Base-by-base conservation (phyloP, 2,888 invertebrate species). In the Eupithecia tripunctaria region DNA sequence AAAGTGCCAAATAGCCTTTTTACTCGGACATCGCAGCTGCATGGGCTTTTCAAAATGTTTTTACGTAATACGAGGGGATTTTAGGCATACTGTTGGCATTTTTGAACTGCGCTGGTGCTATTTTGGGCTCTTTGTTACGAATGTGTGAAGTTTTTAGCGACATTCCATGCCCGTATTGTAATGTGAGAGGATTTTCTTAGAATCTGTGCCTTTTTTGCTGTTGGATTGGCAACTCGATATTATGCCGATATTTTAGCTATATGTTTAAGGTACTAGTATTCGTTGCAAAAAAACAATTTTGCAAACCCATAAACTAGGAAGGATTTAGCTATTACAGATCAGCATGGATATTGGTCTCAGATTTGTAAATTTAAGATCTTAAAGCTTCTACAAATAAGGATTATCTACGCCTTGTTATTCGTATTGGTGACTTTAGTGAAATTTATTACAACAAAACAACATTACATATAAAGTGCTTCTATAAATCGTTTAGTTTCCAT, bases 1-100 rank as follows among this genome's bases (percentile, higher is more conserved):
- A 82, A 82, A 82, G 80, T 83, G 82, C 83, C 82, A 83, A 86
- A 85, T 85, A 83, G 82, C 82, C 81, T 76, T 74, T 75, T 75
- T 78, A 69, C 77, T 71, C 78, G 74, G 71, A 75, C 73, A 65
- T 65, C 43, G 67, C 41, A 56, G 71, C 68, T 68, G 12, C 38
- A 18, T 64, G 18, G 25, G 59, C 63, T 64, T 73, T 68, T 38
- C 62, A 67, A 59, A 68, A 67, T 56, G 43, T 70, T 66, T 67
- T 67, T 36, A 67, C 59, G n/a, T 67, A 68, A 74, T 71, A 14
- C 38, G 21, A 32, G 36, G 10, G 64, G 25, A 64, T 38, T 64
- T 64, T 36, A 25, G 38, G 21, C 38, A 63, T 36, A 15, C 36
- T 14, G 64, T 64, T 25, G 64, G 64, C 38, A 64, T 36, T 38